Evolutionary conservation across 1,140 invertebrate species (phyloP).

Genomic region (Drosophila lini): DNA sequence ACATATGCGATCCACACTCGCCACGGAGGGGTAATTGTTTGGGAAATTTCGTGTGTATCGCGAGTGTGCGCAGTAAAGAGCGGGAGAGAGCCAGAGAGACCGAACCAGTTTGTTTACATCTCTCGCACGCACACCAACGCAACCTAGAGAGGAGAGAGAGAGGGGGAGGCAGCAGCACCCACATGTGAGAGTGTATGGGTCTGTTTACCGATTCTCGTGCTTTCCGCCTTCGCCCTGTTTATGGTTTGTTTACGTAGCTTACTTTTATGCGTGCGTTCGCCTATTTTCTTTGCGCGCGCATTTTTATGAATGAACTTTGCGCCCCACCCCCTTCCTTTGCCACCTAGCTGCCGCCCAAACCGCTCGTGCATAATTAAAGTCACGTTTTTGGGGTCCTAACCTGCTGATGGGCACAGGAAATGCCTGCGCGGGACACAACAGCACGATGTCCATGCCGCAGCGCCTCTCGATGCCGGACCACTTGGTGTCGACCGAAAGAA

Average conservation of each 20-base stretch:
- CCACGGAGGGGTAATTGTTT: constrained; percentile 77
- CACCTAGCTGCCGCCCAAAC: constrained; percentile 36
- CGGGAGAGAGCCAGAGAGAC: constrained; percentile 28
- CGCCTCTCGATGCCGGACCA: constrained; percentile 84
- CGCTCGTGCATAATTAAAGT: constrained; percentile 56
- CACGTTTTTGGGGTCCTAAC: constrained; percentile 84
- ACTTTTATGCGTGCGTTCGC: constrained; percentile 56
- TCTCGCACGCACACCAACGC: constrained; percentile 38
- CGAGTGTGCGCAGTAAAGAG: constrained; percentile 61
- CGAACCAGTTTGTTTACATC: constrained; percentile 71
- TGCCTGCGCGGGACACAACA: constrained; percentile 88
- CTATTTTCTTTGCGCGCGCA: constrained; percentile 54
- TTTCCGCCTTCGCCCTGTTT: constrained; percentile 37
- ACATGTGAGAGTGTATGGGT: background rate
- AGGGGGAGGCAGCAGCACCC: background rate
- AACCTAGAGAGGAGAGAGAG: background rate
- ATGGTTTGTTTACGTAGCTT: constrained; percentile 77
- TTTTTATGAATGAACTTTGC: constrained; percentile 72
- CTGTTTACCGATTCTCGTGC: constrained; percentile 31
- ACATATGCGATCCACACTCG: constrained; percentile 50
- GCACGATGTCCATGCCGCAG: constrained; percentile 85
- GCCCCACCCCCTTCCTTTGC: background rate
- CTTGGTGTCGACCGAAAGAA: constrained; percentile 86
- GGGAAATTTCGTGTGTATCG: constrained; percentile 72
- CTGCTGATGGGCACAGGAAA: constrained; percentile 88